Conservation (phyloP, 2,797 vertebrate genomes). For the Aselliscus stoliczkanus region DNA sequence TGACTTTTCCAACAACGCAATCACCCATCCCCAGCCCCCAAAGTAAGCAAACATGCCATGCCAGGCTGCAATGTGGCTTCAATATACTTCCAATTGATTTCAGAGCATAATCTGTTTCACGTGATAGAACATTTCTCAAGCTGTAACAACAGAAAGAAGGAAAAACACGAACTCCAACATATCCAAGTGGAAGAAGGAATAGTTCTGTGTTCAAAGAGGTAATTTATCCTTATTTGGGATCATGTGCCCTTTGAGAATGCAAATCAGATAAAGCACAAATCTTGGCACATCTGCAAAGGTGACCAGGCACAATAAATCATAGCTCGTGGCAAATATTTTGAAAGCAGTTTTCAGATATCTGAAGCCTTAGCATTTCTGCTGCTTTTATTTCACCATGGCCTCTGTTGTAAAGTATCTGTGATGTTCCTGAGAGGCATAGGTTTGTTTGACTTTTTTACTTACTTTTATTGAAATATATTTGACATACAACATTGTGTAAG, state of each 20-base stretch:
- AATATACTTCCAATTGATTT: constrained; percentile 2
- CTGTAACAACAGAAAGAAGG: constrained; percentile 22
- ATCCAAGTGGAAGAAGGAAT: background rate
- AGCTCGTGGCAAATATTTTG: background rate
- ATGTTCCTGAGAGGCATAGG: background rate
- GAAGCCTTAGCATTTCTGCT: background rate
- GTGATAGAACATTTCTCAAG: background rate
- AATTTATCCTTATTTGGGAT: background rate
- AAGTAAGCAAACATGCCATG: background rate
- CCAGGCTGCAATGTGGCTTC: background rate
- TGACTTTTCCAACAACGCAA: too few relatives aligned
- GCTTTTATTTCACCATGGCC: background rate
- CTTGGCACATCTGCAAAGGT: background rate
- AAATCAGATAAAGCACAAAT: background rate
- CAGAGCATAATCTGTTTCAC: background rate
- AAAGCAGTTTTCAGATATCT: background rate
- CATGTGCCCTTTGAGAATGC: background rate
- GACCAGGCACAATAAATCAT: background rate
- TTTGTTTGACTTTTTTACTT: background rate
- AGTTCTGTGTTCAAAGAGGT: background rate
- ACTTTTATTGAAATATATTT: background rate
- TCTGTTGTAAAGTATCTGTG: background rate
- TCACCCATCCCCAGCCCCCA: background rate
- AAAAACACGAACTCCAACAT: background rate
- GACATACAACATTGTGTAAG: background rate